Evolutionary conservation across 2,113 vertebrate species (phyloP).

Genomic region (Rallus limicola): DNA sequence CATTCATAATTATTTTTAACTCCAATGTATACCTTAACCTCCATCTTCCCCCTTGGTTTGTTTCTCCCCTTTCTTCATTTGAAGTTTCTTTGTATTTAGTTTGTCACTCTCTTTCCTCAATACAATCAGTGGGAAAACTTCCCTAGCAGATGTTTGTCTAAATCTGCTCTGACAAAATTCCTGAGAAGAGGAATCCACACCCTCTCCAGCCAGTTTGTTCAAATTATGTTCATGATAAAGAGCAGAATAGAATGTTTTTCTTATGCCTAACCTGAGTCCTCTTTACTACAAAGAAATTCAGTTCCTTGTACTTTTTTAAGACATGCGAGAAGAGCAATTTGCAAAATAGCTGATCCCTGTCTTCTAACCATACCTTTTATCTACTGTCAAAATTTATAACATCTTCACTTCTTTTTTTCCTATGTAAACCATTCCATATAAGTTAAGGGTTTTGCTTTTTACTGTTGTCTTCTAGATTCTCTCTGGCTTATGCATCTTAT

Average conservation of each 20-base stretch:
- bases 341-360: not conserved
- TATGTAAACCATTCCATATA: not conserved
- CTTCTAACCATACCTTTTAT: not conserved
- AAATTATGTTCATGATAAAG: not conserved
- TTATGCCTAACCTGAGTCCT: not conserved
- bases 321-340: not conserved
- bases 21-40: not conserved
- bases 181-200: not conserved
- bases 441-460: not conserved
- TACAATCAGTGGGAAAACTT: not conserved
- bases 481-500: not conserved
- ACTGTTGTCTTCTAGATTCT: not conserved
- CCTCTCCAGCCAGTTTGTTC: not conserved
- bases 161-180: not conserved
- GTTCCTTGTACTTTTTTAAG: not conserved
- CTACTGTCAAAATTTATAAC: not conserved
- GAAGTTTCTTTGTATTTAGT: not conserved
- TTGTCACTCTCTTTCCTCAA: not conserved
- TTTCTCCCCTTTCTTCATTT: not conserved
- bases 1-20: not conserved
- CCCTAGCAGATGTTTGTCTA: not conserved
- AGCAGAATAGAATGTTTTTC: not conserved
- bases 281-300: not conserved
- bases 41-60: not conserved
- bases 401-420: not conserved